Conservation (phyloP, 2,888 invertebrate species). For the Mythimna impura region DNA sequence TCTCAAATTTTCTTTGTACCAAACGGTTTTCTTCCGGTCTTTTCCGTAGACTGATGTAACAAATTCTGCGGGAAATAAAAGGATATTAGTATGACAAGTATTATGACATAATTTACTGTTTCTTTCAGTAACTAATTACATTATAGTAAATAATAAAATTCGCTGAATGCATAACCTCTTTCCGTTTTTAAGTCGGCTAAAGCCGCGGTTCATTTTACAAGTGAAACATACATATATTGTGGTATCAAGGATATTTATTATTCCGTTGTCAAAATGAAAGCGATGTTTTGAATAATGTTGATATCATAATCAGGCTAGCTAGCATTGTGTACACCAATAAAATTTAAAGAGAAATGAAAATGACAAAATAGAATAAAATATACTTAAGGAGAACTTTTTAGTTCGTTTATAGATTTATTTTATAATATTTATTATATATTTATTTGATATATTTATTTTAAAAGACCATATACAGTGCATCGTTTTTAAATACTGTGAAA, state of each 20-base stretch:
- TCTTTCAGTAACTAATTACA: not conserved
- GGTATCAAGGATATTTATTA: no score
- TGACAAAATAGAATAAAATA: not conserved
- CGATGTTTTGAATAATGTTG: no score
- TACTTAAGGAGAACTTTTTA: no score
- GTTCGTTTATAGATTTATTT: no score
- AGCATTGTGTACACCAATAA: not conserved
- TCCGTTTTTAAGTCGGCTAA: not conserved
- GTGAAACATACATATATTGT: not conserved
- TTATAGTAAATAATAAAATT: not conserved
- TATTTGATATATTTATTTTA: not conserved
- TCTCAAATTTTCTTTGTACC: slow-evolving; percentile 50
- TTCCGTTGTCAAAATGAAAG: no score
- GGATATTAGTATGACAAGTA: not conserved
- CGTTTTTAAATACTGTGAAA: not conserved
- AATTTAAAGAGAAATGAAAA: not conserved
- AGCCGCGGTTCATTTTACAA: not conserved
- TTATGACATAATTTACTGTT: not conserved
- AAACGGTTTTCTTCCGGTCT: slow-evolving; percentile 45
- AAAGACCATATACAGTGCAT: not conserved
- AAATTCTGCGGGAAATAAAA: slow-evolving; percentile 31
- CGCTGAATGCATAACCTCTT: not conserved
- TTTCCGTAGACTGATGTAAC: slow-evolving; percentile 20
- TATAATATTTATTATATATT: no score
- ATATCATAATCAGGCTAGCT: no score